Base-by-base conservation (phyloP, 2,888 invertebrate species). In the Eupithecia abbreviata region DNA sequence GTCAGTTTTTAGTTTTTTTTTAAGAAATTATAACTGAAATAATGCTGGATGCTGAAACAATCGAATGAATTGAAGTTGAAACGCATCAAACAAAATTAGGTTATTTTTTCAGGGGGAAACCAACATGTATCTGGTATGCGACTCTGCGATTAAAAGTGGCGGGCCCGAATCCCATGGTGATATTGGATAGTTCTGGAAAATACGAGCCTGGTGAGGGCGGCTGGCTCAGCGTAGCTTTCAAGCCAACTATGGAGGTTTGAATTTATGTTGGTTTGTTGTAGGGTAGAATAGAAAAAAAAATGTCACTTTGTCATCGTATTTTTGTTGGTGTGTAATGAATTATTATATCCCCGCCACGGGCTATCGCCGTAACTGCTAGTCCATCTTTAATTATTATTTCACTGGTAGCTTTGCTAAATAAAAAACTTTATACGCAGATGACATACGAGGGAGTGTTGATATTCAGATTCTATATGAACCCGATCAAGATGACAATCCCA, bases 121-220 rank as follows among this genome's bases (percentile, higher is more conserved):
- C 96, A 12, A 90, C 93, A 10, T 96, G 96, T 80, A 91, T 94
- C 80, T 96, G 96, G 96, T 92, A 88, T 79, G 95, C 92, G 6
- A 91, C 90, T 15, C 85, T 96, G 72, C 90, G 84, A 75, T 79
- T 90, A 43, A 92, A 88, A 86, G 88, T 86, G 41, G 82, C 86
- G 42, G 92, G 91, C 7, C 82, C 87, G 4, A 87, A 87, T 79
- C 91, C 93, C 2, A 90, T 94, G 85, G 85, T 83, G 75, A 89
- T 93, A 7, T 86, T 90, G 15, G 91, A 93, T 51, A 88, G 84
- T 81, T 93, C 94, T 9, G 96, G 96, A 9, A 91, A 91, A 82
- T 94, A 95, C 74, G 88, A 93, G 70, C 95, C 96, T 4, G 95
- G 93, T 0, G 90, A 95, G 81, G 92, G 93, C 69, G 93, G 93